Evolutionary conservation across 2,888 invertebrate species (phyloP).

Genomic region (Entomobrya multifasciata): DNA sequence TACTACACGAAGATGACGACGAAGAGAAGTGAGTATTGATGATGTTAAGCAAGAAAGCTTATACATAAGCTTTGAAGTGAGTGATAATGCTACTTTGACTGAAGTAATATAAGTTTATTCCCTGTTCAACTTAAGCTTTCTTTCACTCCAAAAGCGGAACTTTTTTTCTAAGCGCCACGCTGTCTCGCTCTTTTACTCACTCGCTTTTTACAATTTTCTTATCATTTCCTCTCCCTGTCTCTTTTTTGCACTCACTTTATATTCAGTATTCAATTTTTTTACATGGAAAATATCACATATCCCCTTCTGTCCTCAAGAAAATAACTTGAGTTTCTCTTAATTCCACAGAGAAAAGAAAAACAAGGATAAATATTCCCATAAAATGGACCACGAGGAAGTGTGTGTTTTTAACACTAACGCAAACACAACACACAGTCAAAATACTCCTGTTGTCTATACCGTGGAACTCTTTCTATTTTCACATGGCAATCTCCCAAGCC

Average conservation of each 20-base stretch:
- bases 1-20: background rate
- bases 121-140: too few species aligned
- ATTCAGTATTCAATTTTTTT: background rate
- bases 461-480: background rate
- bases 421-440: background rate
- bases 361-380: too few species aligned
- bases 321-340: too few species aligned
- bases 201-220: background rate
- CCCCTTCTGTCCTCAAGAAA: too few species aligned
- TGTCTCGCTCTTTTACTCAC: constrained; percentile 11
- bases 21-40: too few species aligned
- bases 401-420: background rate
- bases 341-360: too few species aligned
- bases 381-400: too few species aligned
- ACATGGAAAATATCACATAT: too few species aligned
- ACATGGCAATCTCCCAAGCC: background rate
- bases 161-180: constrained; percentile 22
- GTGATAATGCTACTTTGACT: background rate
- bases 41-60: too few species aligned
- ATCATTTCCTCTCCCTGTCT: background rate
- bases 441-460: background rate
- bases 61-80: background rate
- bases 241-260: background rate
- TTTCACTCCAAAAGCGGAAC: too few species aligned
- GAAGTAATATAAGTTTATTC: too few species aligned